Evolutionary conservation across 2,888 invertebrate genomes (phyloP), one percentile per base, ranked within the genome.

Genomic region (Sturmia bella): DNA sequence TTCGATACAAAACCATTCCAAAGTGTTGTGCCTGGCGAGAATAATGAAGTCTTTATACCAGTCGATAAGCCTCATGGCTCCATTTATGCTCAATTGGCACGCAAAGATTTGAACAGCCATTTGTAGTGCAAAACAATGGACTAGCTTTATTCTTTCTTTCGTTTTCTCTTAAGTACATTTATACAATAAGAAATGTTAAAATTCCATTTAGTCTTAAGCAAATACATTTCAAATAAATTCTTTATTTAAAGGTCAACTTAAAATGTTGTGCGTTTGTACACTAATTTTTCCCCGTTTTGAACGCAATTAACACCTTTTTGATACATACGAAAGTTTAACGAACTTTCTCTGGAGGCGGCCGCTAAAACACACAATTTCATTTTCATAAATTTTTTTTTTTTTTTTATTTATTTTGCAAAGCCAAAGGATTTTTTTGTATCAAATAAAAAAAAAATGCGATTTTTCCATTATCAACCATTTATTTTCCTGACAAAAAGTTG

Each of bases 31-130:
- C 93, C 93, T 19, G 93, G 93, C 0, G 93, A 94, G 24, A 92
- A 92, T 73, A 94, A 95, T 59, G 94, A 95, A 85, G 95, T 96
- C 45, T 95, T 95, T 87, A 92, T 94, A 69, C 95, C 95, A 0
- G 92, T 94, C n/a, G 95, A 96, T 90, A 95, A 95, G 84, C 96
- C 96, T 0, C 93, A 95, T 7, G 96, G 95, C 3, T 94, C 94
- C 77, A 96, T 96, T 87, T 94, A 94, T 87, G 95, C 95, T 7
- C 93, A 94, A 87, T 91, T 96, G 84, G 93, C 94, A 64, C 92
- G 95, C 2, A 90, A 88, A 63, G 87, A 87, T 80, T 73, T 89
- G 0, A 84, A 83, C 17, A 89, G 89, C 82, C 90, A 87, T 83
- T 85, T 91, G 21, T 90, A 87, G 21, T 7, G 32, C 1, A 52